A percentile compares a stretch with the other conserved stretches of the same genome.
These are phyloP conservation scores for Epizoanthus fatuus DNA, from an alignment of 92 coral and sea anemone genomes.

Conservation along the genomic window DNA sequence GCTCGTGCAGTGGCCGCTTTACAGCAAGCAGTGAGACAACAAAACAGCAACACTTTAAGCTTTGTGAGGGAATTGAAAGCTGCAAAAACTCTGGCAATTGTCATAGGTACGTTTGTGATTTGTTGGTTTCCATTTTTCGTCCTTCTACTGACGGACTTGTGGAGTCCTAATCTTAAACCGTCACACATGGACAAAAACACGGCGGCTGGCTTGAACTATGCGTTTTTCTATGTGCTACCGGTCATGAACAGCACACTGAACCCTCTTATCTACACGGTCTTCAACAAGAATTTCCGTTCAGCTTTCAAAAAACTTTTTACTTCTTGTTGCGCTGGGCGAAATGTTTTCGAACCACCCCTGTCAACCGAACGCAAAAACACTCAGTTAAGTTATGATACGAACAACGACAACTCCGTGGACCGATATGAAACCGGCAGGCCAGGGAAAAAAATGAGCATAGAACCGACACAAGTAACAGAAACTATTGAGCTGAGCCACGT, in stretches of 20 bases:
- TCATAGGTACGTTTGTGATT: conserved; percentile 88
- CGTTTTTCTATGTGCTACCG: conserved; percentile 7
- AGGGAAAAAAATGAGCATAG: neutral
- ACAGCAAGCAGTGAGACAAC: conserved; percentile 66
- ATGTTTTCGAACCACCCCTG: neutral
- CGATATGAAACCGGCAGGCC: neutral
- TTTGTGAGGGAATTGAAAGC: conserved; percentile 93
- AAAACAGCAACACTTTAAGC: conserved; percentile 57
- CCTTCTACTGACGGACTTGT: conserved; percentile 60
- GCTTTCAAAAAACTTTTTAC: conserved; percentile 32
- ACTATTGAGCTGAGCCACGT: conserved; percentile 22
- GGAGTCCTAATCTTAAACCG: conserved; percentile 35
- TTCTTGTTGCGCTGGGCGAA: neutral
- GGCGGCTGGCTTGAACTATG: neutral
- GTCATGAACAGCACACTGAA: conserved; percentile 35
- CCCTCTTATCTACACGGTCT: conserved; percentile 33
- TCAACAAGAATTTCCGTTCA: conserved; percentile 26
- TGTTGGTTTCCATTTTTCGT: conserved; percentile 94
- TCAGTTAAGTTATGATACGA: conserved; percentile 26
- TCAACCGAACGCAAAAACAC: conserved; percentile 13
- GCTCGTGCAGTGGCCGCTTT: conserved; percentile 92
- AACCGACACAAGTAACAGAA: conserved; percentile 18
- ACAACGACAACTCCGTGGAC: conserved; percentile 10
- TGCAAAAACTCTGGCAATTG: conserved; percentile 94
- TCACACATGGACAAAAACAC: neutral